Base-by-base conservation (phyloP, 2,113 vertebrate species). In the Chlorodrepanis virens region DNA sequence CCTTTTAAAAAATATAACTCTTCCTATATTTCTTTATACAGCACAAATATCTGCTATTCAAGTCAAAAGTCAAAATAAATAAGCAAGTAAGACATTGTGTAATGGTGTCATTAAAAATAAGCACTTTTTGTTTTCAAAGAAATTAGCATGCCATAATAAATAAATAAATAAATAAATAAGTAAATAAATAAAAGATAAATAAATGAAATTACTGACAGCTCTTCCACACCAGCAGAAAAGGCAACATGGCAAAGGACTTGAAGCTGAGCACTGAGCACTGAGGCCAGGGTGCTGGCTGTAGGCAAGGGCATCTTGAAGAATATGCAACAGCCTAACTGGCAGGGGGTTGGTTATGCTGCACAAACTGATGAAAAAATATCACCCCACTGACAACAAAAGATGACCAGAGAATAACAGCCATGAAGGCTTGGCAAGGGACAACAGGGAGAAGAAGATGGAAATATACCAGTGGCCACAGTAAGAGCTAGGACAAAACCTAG, bases 41-140 rank as follows among this genome's bases (percentile, higher is more conserved):
- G 21, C 71, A 81, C 22, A 60, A 74, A 37, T 23, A 4, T 33
- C 20, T 69, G 40, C 31, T 77, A 47, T 39, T 76, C 24, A 65
- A 80, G 57, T 79, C 25, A 85, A 87, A 69, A 80, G 61, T 79
- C 25, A 85, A 87, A 89, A 87, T 33, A 83, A 83, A 71, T 14
- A 78, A 79, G 80, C 9, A 70, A 86, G 13, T 12, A 70, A 68
- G 67, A 65, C 17, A 52, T 1, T 33, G 40, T 8, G 37, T 49
- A 74, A 67, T 1, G 5, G 10, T 18, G 90, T 49, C 7, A 56
- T 70, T 44, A 93, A 79, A 96, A 89, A 90, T 3, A 76, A 94
- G 10, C 23, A 61, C 12, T 60, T 77, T 37, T 12, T 83, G 42
- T 49, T 95, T 90, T 33, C 75, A 80, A 63, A 82, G 11, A 88